Evolutionary conservation across 2,888 invertebrate species (phyloP), one percentile per base, ranked within the genome.

Genomic region (Laothoe populi): DNA sequence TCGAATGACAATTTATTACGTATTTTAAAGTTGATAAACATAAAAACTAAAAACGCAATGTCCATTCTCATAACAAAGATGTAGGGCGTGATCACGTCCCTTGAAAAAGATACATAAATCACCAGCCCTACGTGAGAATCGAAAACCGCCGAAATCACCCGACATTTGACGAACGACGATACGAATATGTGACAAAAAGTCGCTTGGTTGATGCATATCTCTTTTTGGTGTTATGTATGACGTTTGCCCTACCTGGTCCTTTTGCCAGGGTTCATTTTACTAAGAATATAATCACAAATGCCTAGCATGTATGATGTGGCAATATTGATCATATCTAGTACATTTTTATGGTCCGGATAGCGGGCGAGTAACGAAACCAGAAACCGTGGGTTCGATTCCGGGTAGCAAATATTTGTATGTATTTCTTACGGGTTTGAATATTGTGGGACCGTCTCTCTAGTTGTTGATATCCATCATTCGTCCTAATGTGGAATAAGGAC

Each of bases 111-210:
- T 71, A 69, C 70, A 79, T 82, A 82, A 83, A 83, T 83, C 81
- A 78, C 69, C 64, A 19, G 64, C 69, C 68, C 68, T 76, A 78
- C 78, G 81, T 81, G 79, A 82, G 75, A 77, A 77, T 72, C 70
- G 62, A 70, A 77, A 72, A 69, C 67, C 63, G 63, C 64, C 63
- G 66, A 75, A 76, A 72, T 82, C 81, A 82, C 84, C 82, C 74
- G 63, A 67, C 72, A 75, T 80, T 72, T 77, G 73, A 78, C 73
- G 70, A 74, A 71, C 60, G 67, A 64, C 62, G 70, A 58, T 38
- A 8, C 24, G 16, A 19, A 44, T 44, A 19, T 57, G 57, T n/a
- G 48, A 53, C 73, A 77, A 79, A 78, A 78, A 78, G 71, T 71
- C 21, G 66, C 65, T 60, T 21, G 60, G 44, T 40, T 60, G 74